Percentiles rank a stretch among this genome's conserved stretches.
These are phyloP conservation scores for Pituophis catenifer DNA, from an alignment of 2,113 vertebrate genomes.

Conservation along the genomic window DNA sequence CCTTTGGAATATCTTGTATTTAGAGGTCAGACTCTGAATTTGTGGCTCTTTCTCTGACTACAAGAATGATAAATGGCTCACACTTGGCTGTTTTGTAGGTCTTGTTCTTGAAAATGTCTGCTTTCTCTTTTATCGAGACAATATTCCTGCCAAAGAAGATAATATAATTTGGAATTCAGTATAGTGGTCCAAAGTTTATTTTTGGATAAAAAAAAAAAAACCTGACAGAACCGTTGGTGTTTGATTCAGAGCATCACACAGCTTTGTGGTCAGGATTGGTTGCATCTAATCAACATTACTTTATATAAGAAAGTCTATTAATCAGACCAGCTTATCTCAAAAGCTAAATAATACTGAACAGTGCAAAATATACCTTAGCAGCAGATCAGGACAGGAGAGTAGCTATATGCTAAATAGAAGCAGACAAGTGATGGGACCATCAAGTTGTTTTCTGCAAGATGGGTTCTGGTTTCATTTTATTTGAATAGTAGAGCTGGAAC, in stretches of 20 bases:
- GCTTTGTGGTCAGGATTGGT: not conserved
- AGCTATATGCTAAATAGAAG: not conserved
- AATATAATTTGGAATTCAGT: not conserved
- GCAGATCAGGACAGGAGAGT: not conserved
- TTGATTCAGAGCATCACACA: not conserved
- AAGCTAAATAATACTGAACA: not conserved
- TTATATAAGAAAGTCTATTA: not conserved
- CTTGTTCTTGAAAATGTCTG: not conserved
- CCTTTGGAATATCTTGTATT: not conserved
- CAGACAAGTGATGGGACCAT: not conserved
- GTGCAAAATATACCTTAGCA: not conserved
- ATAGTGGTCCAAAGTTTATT: conserved; percentile 6
- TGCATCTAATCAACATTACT: not conserved
- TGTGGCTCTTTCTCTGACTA: not conserved
- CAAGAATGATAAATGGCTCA: not conserved
- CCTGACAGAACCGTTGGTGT: not conserved
- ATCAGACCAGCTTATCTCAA: not conserved
- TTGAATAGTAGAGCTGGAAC: not conserved
- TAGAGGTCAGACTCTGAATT: not conserved
- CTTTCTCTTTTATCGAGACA: not conserved
- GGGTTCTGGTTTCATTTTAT: not conserved
- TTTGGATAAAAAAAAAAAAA: not conserved
- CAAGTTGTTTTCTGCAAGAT: not conserved
- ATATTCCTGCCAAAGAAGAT: not conserved
- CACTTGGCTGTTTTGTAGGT: not conserved